These are phyloP conservation scores for Micrasema minimum DNA, from an alignment of 1,140 invertebrate genomes.

Conservation along the genomic window DNA sequence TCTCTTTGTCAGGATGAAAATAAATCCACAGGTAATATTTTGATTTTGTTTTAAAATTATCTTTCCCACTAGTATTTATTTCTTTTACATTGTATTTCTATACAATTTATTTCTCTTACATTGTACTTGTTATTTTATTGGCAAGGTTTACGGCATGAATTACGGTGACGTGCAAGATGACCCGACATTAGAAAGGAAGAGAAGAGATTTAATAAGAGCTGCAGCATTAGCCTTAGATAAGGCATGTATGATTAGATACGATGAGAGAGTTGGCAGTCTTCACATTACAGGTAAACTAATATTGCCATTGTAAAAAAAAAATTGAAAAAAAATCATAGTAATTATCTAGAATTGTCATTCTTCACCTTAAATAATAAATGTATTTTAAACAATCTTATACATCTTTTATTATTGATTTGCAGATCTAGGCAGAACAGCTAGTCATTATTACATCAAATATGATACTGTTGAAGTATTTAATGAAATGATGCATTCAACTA, in stretches of 20 bases:
- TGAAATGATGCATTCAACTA: slow-evolving; percentile 78
- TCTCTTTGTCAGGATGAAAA: slow-evolving; percentile 91
- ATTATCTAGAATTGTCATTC: no score
- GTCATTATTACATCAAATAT: slow-evolving; percentile 98
- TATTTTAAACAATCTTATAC: no score
- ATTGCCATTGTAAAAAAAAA: no score
- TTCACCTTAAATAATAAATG: no score
- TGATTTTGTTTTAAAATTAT: no score
- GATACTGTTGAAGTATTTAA: slow-evolving; percentile 95
- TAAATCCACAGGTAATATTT: slow-evolving; percentile 82
- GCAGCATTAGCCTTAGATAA: slow-evolving; percentile 90
- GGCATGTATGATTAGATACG: slow-evolving; percentile 94
- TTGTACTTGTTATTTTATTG: neutral
- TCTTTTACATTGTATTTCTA: no score
- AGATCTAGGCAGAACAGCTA: slow-evolving; percentile 95
- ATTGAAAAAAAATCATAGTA: no score
- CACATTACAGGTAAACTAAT: slow-evolving; percentile 77
- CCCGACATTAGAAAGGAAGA: slow-evolving; percentile 76
- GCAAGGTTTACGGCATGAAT: slow-evolving; percentile 82
- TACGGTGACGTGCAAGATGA: slow-evolving; percentile 80
- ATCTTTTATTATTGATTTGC: slow-evolving; percentile 44
- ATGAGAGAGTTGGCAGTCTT: slow-evolving; percentile 84
- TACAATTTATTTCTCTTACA: no score
- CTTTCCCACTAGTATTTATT: no score
- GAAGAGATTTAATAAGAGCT: slow-evolving; percentile 79